Conservation (phyloP, 1,140 invertebrate species). For the Telenomus remus region DNA sequence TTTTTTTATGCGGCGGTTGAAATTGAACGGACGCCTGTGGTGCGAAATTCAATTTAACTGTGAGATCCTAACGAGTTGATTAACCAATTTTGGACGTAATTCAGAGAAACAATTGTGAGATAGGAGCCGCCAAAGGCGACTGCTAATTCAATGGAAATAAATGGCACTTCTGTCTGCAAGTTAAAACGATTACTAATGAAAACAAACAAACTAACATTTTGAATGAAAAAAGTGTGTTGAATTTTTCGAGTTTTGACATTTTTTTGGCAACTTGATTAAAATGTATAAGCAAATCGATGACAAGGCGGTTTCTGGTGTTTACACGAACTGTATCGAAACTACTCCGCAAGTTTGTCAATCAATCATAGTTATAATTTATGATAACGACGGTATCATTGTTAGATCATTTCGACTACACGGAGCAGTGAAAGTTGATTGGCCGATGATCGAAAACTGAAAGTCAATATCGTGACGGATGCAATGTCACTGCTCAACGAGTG, state of each 20-base stretch:
- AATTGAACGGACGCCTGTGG: constrained; percentile 8
- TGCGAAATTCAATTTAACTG: constrained; percentile 24
- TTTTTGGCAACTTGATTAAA: too few relatives aligned
- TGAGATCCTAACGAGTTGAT: constrained; percentile 25
- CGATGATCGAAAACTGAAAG: constrained; percentile 56
- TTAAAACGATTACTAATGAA: neutral
- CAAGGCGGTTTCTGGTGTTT: constrained; percentile 21
- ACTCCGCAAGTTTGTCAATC: constrained; percentile 38
- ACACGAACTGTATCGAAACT: constrained; percentile 23
- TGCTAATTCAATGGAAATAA: constrained; percentile 28
- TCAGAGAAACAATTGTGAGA: constrained; percentile 34
- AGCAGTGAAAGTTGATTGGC: constrained; percentile 57
- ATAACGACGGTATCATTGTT: constrained; percentile 54
- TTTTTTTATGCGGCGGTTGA: too few relatives aligned
- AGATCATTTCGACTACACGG: constrained; percentile 48
- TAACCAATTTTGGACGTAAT: constrained; percentile 40
- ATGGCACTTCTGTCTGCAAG: constrained; percentile 2
- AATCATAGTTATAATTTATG: constrained; percentile 48
- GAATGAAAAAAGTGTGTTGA: neutral
- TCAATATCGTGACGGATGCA: constrained; percentile 45
- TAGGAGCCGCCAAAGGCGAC: constrained; percentile 10
- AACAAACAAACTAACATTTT: too few relatives aligned
- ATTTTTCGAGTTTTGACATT: too few relatives aligned
- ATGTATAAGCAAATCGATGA: neutral
- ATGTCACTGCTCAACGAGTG: constrained; percentile 40